Conservation (phyloP, 2,888 invertebrate genomes). For the Psococerastis gibbosa region DNA sequence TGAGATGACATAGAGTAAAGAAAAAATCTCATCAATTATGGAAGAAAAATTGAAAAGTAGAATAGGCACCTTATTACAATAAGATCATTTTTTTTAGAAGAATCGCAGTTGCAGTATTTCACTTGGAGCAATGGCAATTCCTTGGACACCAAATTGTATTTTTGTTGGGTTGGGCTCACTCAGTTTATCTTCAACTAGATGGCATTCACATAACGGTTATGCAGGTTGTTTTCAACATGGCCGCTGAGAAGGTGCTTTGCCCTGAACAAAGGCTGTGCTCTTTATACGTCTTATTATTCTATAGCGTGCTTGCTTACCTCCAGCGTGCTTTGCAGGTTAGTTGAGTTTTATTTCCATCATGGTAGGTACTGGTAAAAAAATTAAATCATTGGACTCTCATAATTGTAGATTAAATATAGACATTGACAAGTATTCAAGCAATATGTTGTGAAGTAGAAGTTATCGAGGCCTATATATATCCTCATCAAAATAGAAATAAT, state of each 20-base stretch:
- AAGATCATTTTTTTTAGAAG: conserved; percentile 11
- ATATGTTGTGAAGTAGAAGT: no score
- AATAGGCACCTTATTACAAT: background rate
- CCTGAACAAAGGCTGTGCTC: conserved; percentile 17
- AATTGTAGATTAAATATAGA: no score
- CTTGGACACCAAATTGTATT: conserved; percentile 6
- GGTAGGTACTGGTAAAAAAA: no score
- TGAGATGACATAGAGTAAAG: background rate
- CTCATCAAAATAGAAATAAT: no score
- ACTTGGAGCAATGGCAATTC: conserved; percentile 1
- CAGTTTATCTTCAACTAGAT: conserved; percentile 16
- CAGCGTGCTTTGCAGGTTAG: conserved; percentile 18
- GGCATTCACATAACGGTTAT: conserved; percentile 17
- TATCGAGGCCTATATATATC: no score
- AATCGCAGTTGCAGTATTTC: background rate
- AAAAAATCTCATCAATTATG: no score
- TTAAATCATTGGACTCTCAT: no score
- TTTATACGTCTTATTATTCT: conserved; percentile 19
- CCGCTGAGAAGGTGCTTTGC: conserved; percentile 17
- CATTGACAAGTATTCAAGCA: no score
- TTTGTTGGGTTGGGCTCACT: conserved; percentile 15
- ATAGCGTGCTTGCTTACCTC: conserved; percentile 18
- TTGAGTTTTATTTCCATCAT: no score
- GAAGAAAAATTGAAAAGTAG: no score
- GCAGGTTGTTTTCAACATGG: conserved; percentile 19